Evolutionary conservation across 2,113 vertebrate genomes (phyloP), one percentile per base, ranked within the genome.

Genomic region (Xenopus tropicalis): DNA sequence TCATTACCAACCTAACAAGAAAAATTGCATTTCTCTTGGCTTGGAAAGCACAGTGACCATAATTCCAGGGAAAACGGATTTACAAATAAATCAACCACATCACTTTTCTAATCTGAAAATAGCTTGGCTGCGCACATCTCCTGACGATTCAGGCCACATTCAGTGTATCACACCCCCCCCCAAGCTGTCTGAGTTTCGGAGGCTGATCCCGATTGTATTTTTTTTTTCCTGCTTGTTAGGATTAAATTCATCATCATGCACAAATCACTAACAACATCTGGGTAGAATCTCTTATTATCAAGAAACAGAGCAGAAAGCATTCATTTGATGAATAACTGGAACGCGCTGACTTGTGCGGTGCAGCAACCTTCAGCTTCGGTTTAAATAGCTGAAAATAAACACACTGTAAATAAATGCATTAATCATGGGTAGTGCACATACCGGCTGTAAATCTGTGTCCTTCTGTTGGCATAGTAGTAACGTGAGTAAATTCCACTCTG

Each of bases 231-330:
- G 69, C 78, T 78, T 61, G 42, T 78, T 25, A 79, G 84, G 86
- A 89, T 91, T 90, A 89, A 84, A 48, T 44, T 58, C 78, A 66
- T 72, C 75, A 74, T 84, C 83, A 85, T 85, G 87, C 82, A 89
- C 83, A 88, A 88, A 88, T 83, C 82, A 84, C 86, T 79, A 78
- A 21, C 82, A 83, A 83, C 87, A 89, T 87, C 88, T 88, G 86
- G 82, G 86, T 80, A 78, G 0, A 57, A 80, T 75, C 79, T 78
- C 72, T 48, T 71, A 78, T 61, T 67, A 59, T 61, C 72, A 62
- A 78, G 43, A 67, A 72, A 79, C 83, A 89, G 87, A 85, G 87
- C 80, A 74, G 17, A 17, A 16, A 13, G 16, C 46, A 48, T 48
- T 48, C 46, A 13, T 48, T 17, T 48, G 29, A 48, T 48, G 13